Percentiles rank a stretch among this genome's conserved stretches.
phyloP scores from a whole-genome alignment of 2,113 vertebrate genomes.

The Fulmarus glacialis region DNA sequence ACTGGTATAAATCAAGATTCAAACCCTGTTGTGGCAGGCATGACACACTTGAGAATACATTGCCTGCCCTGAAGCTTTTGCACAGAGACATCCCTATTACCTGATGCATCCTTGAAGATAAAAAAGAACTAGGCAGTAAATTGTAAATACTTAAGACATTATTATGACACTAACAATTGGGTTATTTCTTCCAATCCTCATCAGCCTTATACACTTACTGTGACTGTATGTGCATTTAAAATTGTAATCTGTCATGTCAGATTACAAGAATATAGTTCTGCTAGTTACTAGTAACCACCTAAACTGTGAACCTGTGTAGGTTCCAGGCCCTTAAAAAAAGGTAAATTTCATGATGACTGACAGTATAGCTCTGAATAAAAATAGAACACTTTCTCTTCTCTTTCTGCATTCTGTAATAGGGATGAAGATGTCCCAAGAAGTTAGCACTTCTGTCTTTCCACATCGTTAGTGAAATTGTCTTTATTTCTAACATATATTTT shows the following conservation, averaged over 20 bases:
- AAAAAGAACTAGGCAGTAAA: background rate
- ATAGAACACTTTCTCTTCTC: background rate
- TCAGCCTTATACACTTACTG: background rate
- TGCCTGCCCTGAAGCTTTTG: background rate
- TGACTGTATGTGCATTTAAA: background rate
- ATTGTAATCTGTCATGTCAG: background rate
- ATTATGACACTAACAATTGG: background rate
- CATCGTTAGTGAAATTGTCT: background rate
- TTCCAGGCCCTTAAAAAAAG: background rate
- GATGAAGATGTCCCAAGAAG: background rate
- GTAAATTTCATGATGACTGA: background rate
- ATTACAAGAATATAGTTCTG: background rate
- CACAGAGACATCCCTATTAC: background rate
- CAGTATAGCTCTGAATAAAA: conserved; percentile 15
- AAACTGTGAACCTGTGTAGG: background rate
- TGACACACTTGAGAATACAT: background rate
- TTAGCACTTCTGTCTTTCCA: background rate
- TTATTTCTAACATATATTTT: background rate
- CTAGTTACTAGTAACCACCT: background rate
- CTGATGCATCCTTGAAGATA: background rate
- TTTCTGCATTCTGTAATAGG: background rate
- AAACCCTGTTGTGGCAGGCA: background rate
- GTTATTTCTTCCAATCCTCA: background rate
- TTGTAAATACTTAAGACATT: background rate
- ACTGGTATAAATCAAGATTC: background rate